Percentiles rank a stretch among this genome's conserved stretches.
These are phyloP conservation scores for Cistogaster globosa DNA, from an alignment of 2,888 invertebrate genomes.

Conservation along the genomic window DNA sequence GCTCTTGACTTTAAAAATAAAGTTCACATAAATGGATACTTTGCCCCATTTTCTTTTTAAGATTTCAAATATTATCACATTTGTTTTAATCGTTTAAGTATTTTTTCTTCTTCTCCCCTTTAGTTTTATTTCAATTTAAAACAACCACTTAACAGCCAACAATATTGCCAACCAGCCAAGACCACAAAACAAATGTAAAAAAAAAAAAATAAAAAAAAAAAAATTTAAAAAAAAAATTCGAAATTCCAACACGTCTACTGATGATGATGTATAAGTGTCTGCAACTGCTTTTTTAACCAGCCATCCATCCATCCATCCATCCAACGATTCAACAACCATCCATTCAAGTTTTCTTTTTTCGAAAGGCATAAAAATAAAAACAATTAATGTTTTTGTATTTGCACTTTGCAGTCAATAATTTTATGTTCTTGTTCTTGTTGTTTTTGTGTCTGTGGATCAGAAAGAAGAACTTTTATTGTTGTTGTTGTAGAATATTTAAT, in stretches of 20 bases:
- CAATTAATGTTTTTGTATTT: neutral
- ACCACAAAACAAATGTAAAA: slow-evolving; percentile 36
- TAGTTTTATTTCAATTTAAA: slow-evolving; percentile 27
- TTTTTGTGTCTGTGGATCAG: slow-evolving; percentile 25
- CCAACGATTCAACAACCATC: slow-evolving; percentile 25
- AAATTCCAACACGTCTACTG: slow-evolving; percentile 66
- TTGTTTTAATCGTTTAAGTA: slow-evolving; percentile 13
- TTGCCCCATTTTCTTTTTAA: slow-evolving; percentile 55
- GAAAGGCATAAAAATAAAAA: slow-evolving; percentile 4
- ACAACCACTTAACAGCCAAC: slow-evolving; percentile 29
- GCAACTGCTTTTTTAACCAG: slow-evolving; percentile 30
- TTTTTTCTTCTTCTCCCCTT: too few species aligned
- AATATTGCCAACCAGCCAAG: slow-evolving; percentile 36
- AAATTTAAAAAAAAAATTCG: slow-evolving; percentile 9
- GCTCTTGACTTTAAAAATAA: slow-evolving; percentile 28
- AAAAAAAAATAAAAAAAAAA: neutral
- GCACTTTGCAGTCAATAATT: neutral
- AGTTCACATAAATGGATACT: slow-evolving; percentile 29
- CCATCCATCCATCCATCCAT: slow-evolving; percentile 8
- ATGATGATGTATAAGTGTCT: slow-evolving; percentile 53
- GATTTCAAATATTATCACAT: slow-evolving; percentile 25
- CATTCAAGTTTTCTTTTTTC: slow-evolving; percentile 20
- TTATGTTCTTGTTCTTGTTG: neutral
- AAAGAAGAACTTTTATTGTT: slow-evolving; percentile 15
- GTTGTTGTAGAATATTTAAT: slow-evolving; percentile 2